Evolutionary conservation across 2,888 invertebrate species (phyloP).

Genomic region (Drosophila peninsularis): DNA sequence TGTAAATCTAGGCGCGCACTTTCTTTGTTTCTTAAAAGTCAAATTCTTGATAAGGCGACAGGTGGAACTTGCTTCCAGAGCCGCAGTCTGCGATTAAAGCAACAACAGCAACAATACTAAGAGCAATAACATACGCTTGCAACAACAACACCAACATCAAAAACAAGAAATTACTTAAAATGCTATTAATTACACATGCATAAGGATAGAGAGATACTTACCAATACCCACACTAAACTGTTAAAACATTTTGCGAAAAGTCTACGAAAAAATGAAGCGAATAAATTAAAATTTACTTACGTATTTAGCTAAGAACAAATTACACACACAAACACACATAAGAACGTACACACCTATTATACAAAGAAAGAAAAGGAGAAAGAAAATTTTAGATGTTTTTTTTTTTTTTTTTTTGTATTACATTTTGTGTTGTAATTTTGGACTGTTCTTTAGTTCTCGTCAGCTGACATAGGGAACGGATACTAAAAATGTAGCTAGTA

Average conservation of each 20-base stretch:
- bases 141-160: conserved; percentile 12
- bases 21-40: conserved; percentile 20
- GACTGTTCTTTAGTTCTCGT: conserved; percentile 25
- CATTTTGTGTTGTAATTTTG: conserved; percentile 30
- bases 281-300: conserved; percentile 35
- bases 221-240: conserved; percentile 34
- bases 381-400: not conserved
- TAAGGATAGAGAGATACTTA: conserved; percentile 32
- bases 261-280: conserved; percentile 31
- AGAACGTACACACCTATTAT: conserved; percentile 3
- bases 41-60: conserved; percentile 3
- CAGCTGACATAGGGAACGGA: conserved; percentile 34
- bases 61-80: conserved; percentile 5
- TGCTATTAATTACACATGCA: conserved; percentile 37
- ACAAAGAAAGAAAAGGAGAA: conserved; percentile 1
- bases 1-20: conserved; percentile 56
- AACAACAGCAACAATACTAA: conserved; percentile 5
- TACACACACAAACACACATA: conserved; percentile 28
- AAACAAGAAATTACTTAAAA: conserved; percentile 58
- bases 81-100: conserved; percentile 8
- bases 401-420: not conserved
- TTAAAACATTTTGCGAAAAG: conserved; percentile 37
- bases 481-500: conserved; percentile 68
- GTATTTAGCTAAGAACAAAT: conserved; percentile 54
- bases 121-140: conserved; percentile 13